Percentiles rank a stretch among this genome's conserved stretches.
phyloP scores from a whole-genome alignment of 2,797 vertebrate genomes.

The Lacerta agilis region DNA sequence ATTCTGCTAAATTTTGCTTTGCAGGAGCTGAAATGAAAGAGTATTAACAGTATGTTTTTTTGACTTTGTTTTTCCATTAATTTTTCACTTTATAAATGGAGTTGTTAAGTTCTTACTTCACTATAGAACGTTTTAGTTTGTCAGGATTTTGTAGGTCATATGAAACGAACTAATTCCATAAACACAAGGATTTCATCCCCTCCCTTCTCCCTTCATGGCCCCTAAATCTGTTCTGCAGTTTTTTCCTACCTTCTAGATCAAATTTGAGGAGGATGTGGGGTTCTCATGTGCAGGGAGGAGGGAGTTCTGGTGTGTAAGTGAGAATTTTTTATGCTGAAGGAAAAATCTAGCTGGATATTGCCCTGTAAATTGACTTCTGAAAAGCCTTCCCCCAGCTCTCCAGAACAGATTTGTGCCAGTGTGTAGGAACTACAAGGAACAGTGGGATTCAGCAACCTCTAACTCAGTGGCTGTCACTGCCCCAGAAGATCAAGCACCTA shows the following conservation, averaged over 20 bases:
- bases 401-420: too few relatives aligned
- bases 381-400: background rate
- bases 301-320: too few relatives aligned
- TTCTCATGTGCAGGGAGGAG: too few relatives aligned
- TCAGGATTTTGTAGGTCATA: too few relatives aligned
- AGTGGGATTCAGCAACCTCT: background rate
- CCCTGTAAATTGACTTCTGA: background rate
- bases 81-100: background rate
- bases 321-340: too few relatives aligned
- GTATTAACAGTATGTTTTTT: background rate
- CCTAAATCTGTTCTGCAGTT: too few relatives aligned
- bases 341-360: too few relatives aligned
- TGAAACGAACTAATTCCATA: too few relatives aligned
- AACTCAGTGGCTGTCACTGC: background rate
- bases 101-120: background rate
- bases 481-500: background rate
- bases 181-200: too few relatives aligned
- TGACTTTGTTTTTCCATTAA: background rate
- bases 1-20: background rate
- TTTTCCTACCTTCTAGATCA: too few relatives aligned
- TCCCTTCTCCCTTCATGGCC: too few relatives aligned
- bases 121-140: background rate
- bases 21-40: background rate
- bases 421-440: background rate
- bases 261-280: too few relatives aligned